Evolutionary conservation across 2,797 vertebrate genomes (phyloP), one percentile per base, ranked within the genome.

Genomic region (Silurus lanzhouensis): DNA sequence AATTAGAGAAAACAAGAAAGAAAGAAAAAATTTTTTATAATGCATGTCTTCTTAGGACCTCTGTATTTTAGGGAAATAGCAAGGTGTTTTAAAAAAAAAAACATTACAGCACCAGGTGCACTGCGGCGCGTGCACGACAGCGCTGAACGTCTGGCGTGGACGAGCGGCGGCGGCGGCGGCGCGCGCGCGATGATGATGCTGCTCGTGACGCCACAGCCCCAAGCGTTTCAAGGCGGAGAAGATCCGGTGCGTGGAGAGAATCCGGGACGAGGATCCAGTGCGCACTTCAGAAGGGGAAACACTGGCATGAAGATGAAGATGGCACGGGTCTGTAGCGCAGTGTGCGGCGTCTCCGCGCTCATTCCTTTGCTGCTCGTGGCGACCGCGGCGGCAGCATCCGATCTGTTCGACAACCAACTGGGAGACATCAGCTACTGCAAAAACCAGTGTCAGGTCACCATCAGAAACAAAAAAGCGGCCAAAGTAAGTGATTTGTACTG

Each of bases 351-450:
- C 87, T 90, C 93, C 88, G 93, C 94, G 75, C 90, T 95, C 80
- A 89, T 95, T 82, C 91, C 94, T 79, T 84, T 95, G 89, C 89
- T 96, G 38, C 90, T 95, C 5, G 92, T 93, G 27, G 94, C 91
- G 19, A 84, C 95, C 78, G 93, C 92, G 25, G 91, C 93, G 57
- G 93, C 93, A 77, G 93, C 93, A 63, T 91, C 93, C 38, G 96
- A 97, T 88, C 94, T 96, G 55, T 97, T 97, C 88, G 95, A 96
- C 91, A 92, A 95, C 86, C 97, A 97, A 89, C 96, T 97, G 85
- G 97, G 97, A 82, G 96, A 97, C 92, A 97, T 96, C 91, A 95
- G 94, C 91, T 96, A 94, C 91, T 98, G 97, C 96, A 97, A 96
- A 91, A 95, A 94, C 90, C 97, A 96, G 91, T 98, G 97, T 93